phyloP scores from a whole-genome alignment of 2,888 invertebrate species.

The Lagria hirta region DNA sequence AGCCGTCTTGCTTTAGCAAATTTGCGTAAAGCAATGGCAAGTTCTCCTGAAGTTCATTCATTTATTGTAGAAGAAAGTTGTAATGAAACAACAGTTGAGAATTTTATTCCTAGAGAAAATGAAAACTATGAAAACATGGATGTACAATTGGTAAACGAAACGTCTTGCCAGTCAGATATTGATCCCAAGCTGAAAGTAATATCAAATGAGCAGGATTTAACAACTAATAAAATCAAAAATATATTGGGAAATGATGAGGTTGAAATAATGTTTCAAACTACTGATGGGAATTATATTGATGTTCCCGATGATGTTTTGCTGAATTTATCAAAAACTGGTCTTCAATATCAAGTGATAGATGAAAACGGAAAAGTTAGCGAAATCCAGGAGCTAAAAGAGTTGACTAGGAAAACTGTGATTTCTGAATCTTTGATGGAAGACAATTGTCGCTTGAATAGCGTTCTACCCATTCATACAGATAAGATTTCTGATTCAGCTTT shows the following conservation, averaged over 20 bases:
- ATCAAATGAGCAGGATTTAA: constrained; percentile 29
- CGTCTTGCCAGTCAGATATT: constrained; percentile 9
- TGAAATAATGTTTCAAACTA: constrained; percentile 65
- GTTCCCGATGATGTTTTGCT: constrained; percentile 64
- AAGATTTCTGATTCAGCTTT: not conserved
- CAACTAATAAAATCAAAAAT: constrained; percentile 47
- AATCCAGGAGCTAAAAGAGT: constrained; percentile 44
- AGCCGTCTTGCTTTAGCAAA: constrained; percentile 53
- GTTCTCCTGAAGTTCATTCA: constrained; percentile 44
- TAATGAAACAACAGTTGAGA: constrained; percentile 51
- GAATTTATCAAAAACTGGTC: constrained; percentile 46
- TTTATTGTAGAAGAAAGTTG: constrained; percentile 53
- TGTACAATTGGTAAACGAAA: constrained; percentile 29
- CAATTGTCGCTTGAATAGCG: too few relatives aligned
- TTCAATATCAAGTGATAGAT: constrained; percentile 50
- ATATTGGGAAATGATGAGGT: constrained; percentile 52
- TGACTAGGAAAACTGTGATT: constrained; percentile 20
- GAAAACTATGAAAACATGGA: constrained; percentile 37
- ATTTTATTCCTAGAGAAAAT: constrained; percentile 47
- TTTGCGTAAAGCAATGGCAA: constrained; percentile 53
- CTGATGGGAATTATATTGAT: constrained; percentile 65
- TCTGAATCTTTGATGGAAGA: too few relatives aligned
- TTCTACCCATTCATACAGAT: too few relatives aligned
- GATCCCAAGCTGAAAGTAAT: constrained; percentile 8
- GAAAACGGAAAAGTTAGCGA: constrained; percentile 50